These are phyloP conservation scores for Drosophila murphyi DNA, from an alignment of 1,140 invertebrate genomes.

Conservation along the genomic window DNA sequence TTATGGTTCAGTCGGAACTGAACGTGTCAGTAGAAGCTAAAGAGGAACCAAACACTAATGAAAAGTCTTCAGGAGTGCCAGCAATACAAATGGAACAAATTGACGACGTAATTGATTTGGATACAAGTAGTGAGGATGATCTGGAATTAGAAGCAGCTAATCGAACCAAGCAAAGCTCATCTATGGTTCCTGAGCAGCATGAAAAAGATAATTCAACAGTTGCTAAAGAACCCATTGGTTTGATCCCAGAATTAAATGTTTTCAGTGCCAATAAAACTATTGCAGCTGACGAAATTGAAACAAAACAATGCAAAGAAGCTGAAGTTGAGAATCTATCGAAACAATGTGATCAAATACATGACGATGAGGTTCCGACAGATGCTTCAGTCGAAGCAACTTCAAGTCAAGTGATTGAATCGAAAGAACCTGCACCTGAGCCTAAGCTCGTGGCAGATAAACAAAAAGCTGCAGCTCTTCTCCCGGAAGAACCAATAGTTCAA, in stretches of 20 bases:
- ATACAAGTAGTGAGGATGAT: background rate
- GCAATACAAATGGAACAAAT: background rate
- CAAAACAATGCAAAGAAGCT: background rate
- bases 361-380: background rate
- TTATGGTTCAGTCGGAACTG: background rate
- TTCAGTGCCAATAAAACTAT: background rate
- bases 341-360: background rate
- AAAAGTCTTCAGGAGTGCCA: background rate
- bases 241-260: background rate
- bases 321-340: background rate
- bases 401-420: background rate
- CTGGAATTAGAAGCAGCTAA: background rate
- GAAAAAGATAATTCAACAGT: background rate
- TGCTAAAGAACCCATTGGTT: background rate
- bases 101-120: background rate
- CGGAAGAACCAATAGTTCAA: background rate
- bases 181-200: background rate
- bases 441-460: background rate
- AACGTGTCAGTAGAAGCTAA: background rate
- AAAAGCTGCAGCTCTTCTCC: background rate
- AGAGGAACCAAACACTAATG: background rate
- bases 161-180: background rate
- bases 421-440: background rate
- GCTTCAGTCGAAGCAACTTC: background rate
- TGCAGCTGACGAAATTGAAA: background rate